Conservation (phyloP, 2,888 invertebrate genomes). For the Caenorhabditis sp. region DNA sequence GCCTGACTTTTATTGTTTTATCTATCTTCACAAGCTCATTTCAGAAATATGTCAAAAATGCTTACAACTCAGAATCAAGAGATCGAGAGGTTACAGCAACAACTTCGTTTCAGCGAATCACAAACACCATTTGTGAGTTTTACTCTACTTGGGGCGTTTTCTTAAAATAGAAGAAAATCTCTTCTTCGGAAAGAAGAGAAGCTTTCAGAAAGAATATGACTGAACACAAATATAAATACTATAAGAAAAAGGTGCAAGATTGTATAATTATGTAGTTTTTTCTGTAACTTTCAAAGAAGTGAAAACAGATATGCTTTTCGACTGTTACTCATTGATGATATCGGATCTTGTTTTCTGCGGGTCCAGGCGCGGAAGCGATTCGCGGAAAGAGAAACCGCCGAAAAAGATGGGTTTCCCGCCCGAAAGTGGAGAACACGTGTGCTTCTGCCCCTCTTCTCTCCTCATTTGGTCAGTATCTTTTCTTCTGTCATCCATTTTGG, state of each 20-base stretch:
- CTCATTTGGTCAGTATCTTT: background rate
- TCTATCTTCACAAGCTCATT: background rate
- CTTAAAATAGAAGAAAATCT: no score
- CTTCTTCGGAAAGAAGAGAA: no score
- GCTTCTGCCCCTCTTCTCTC: background rate
- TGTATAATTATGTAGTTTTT: no score
- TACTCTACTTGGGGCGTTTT: no score
- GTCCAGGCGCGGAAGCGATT: no score
- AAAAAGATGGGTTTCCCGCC: constrained; percentile 5
- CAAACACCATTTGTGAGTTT: constrained; percentile 61
- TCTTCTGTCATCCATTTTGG: constrained; percentile 12
- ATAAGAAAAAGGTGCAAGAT: no score
- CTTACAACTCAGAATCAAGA: constrained; percentile 68
- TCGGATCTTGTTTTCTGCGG: constrained; percentile 42
- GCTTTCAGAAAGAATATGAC: no score
- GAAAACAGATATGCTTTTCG: constrained; percentile 24
- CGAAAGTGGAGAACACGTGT: constrained; percentile 14
- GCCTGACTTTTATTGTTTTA: background rate
- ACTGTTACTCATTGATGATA: constrained; percentile 39
- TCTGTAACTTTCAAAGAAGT: constrained; percentile 2
- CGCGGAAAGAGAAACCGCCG: constrained; percentile 20
- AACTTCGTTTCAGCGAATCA: constrained; percentile 60
- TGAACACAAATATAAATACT: no score
- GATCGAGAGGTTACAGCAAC: constrained; percentile 68
- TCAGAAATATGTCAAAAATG: constrained; percentile 64